Conservation (phyloP, 2,888 invertebrate species). For the Molorchus minor region DNA sequence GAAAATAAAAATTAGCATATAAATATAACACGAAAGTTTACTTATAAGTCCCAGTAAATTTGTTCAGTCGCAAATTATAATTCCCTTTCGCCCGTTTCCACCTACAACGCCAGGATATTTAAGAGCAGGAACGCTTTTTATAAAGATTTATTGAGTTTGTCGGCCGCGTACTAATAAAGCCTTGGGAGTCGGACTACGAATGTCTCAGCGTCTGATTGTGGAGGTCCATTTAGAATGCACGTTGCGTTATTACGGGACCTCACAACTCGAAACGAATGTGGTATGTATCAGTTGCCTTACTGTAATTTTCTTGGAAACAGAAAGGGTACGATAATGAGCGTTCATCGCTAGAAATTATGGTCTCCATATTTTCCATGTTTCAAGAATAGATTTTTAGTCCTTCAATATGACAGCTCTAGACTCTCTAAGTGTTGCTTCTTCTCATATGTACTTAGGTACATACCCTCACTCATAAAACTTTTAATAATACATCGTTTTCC, state of each 20-base stretch:
- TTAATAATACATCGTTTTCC: too few species aligned
- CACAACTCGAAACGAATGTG: slow-evolving; percentile 48
- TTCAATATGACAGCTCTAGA: too few species aligned
- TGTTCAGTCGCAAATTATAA: slow-evolving; percentile 38
- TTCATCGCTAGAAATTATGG: slow-evolving; percentile 1
- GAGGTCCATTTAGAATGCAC: slow-evolving; percentile 51
- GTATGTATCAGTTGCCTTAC: slow-evolving; percentile 36
- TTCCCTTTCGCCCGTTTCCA: slow-evolving; percentile 38
- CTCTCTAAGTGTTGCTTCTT: too few species aligned
- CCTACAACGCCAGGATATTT: slow-evolving; percentile 33
- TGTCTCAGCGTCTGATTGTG: slow-evolving; percentile 43
- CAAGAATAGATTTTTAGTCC: too few species aligned
- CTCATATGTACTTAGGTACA: too few species aligned
- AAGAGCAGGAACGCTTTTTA: slow-evolving; percentile 47
- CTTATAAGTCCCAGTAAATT: slow-evolving; percentile 33
- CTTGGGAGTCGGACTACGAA: slow-evolving; percentile 36
- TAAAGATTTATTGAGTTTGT: slow-evolving; percentile 51
- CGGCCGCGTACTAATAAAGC: slow-evolving; percentile 52
- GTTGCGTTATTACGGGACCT: slow-evolving; percentile 50
- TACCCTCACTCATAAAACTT: too few species aligned
- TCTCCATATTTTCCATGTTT: too few species aligned
- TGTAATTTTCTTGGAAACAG: slow-evolving; percentile 35
- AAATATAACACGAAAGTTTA: slow-evolving; percentile 16
- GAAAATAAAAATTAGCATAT: slow-evolving; percentile 21
- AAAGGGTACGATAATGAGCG: slow-evolving; percentile 28